phyloP scores from a whole-genome alignment of 2,113 vertebrate genomes.

The Sula dactylatra region DNA sequence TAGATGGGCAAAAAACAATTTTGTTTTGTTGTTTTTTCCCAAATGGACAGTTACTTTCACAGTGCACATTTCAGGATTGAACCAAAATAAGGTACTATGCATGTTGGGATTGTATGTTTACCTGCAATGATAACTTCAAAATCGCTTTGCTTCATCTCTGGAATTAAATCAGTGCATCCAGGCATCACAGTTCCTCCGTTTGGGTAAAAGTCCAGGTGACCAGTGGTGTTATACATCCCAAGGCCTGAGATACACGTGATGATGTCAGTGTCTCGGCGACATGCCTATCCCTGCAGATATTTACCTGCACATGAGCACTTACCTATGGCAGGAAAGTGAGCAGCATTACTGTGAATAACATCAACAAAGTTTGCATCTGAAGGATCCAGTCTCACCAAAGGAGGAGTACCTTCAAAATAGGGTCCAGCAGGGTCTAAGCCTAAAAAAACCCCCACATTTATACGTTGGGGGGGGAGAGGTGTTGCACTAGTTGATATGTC shows the following conservation, averaged over 20 bases:
- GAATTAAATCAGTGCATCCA: slow-evolving; percentile 53
- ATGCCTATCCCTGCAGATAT: not conserved
- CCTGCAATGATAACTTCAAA: slow-evolving; percentile 30
- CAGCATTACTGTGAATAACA: slow-evolving; percentile 70
- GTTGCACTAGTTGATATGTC: rapidly evolving
- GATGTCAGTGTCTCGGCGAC: not conserved
- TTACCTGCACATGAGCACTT: not conserved
- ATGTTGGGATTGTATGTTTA: not conserved
- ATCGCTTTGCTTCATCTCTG: not conserved
- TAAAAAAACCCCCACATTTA: not conserved
- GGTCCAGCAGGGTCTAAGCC: slow-evolving; percentile 73
- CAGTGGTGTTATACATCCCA: slow-evolving; percentile 60
- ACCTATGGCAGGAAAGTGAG: slow-evolving; percentile 57
- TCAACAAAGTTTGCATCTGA: slow-evolving; percentile 69
- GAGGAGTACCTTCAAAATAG: slow-evolving; percentile 68
- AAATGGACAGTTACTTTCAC: not conserved
- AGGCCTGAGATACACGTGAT: slow-evolving; percentile 31
- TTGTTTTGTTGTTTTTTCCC: not conserved
- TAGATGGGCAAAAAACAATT: not conserved
- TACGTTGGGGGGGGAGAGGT: not conserved
- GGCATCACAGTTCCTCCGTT: slow-evolving; percentile 73
- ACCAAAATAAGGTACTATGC: rapidly evolving
- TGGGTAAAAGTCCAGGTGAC: slow-evolving; percentile 79
- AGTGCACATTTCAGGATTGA: rapidly evolving
- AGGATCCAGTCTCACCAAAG: slow-evolving; percentile 66